phyloP scores from a whole-genome alignment of 1,140 invertebrate species.

The Mycetomoellerius zeteki region DNA sequence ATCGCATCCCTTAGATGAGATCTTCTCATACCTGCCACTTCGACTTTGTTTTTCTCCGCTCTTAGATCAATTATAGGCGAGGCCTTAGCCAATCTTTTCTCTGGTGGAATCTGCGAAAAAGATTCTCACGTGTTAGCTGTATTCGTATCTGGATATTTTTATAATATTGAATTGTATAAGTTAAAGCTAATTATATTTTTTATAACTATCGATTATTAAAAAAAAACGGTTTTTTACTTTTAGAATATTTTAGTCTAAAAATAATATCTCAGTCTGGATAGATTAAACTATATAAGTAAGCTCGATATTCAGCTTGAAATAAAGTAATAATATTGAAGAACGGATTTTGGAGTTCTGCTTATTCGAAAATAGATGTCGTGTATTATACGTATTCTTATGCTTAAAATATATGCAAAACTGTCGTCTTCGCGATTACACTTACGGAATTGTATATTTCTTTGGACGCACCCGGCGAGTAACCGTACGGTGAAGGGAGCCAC shows the following conservation, averaged over 20 bases:
- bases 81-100: conserved; percentile 88
- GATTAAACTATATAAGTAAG: not conserved
- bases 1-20: conserved; percentile 95
- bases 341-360: not conserved
- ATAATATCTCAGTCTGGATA: not conserved
- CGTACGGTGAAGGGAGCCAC: conserved; percentile 91
- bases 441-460: conserved; percentile 92
- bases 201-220: not conserved
- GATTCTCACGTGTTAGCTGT: not conserved
- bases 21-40: conserved; percentile 95
- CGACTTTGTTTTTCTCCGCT: conserved; percentile 94
- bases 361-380: not conserved
- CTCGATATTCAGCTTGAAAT: not conserved
- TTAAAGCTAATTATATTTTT: conserved; percentile 6
- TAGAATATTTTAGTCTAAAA: not conserved
- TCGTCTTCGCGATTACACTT: conserved; percentile 70
- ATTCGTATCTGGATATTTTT: not conserved
- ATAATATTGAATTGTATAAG: not conserved
- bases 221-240: not conserved
- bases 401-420: not conserved
- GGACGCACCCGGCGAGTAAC: conserved; percentile 91
- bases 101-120: conserved; percentile 82
- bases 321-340: not conserved
- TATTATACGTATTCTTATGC: not conserved
- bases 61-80: conserved; percentile 94